Conservation (phyloP, 2,888 invertebrate genomes). For the Thelaira solivaga region DNA sequence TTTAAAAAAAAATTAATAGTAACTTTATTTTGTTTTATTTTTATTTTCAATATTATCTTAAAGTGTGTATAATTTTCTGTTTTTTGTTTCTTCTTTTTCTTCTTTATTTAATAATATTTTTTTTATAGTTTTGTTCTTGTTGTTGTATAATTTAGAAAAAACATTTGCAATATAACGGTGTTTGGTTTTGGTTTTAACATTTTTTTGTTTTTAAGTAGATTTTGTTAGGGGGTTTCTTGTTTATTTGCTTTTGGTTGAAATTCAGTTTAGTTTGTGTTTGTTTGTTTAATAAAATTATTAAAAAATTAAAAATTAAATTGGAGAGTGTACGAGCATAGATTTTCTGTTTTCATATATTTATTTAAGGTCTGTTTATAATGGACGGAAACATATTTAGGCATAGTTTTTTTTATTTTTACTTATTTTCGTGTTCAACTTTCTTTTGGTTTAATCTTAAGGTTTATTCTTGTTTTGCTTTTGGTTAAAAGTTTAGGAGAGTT, state of each 20-base stretch:
- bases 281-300: background rate
- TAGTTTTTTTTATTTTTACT: constrained; percentile 64
- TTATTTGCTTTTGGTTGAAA: background rate
- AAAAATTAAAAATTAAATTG: background rate
- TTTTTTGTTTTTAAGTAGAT: background rate
- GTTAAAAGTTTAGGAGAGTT: constrained; percentile 13
- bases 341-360: constrained; percentile 68
- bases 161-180: constrained; percentile 41
- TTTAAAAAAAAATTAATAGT: constrained; percentile 57
- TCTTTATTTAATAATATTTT: too few species aligned
- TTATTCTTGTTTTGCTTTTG: background rate
- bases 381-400: constrained; percentile 77
- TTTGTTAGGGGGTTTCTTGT: constrained; percentile 9
- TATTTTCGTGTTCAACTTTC: too few species aligned
- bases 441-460: constrained; percentile 33
- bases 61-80: constrained; percentile 45
- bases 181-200: too few species aligned
- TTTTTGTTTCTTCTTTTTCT: too few species aligned
- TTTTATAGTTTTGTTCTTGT: constrained; percentile 29
- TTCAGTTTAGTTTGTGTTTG: background rate
- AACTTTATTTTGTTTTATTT: constrained; percentile 39
- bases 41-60: constrained; percentile 28
- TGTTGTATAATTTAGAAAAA: constrained; percentile 50
- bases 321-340: constrained; percentile 40
- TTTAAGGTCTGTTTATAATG: constrained; percentile 78